Evolutionary conservation across 2,888 invertebrate species (phyloP).

Genomic region (Andrena trimmerana): DNA sequence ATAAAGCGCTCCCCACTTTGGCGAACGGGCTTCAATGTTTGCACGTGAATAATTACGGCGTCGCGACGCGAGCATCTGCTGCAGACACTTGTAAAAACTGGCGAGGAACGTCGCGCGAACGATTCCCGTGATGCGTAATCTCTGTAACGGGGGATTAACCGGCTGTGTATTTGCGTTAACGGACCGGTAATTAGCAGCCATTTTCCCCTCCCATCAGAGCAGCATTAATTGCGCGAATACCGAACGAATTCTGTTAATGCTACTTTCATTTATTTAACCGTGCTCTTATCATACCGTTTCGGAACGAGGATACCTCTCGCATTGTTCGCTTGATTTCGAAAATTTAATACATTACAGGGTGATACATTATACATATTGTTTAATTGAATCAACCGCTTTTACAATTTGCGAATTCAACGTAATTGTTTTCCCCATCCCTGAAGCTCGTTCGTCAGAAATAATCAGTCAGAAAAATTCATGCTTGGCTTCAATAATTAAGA

Average conservation of each 20-base stretch:
- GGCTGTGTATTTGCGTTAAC: slow-evolving; percentile 26
- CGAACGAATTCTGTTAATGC: not conserved
- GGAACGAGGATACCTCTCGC: not conserved
- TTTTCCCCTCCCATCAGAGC: not conserved
- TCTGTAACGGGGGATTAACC: slow-evolving; percentile 17
- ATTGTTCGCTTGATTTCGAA: not conserved
- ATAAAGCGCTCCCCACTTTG: slow-evolving; percentile 46
- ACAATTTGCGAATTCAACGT: not conserved
- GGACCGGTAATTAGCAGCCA: slow-evolving; percentile 33
- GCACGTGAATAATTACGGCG: slow-evolving; percentile 58
- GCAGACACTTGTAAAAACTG: slow-evolving; percentile 52
- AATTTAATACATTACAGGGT: not conserved
- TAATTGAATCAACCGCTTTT: not conserved
- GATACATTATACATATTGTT: not conserved
- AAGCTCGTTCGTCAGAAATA: too few relatives aligned
- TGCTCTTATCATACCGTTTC: not conserved
- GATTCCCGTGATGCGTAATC: slow-evolving; percentile 20
- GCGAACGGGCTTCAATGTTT: slow-evolving; percentile 38
- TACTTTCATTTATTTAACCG: slow-evolving; percentile 5
- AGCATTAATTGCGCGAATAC: not conserved
- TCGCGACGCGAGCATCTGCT: slow-evolving; percentile 39
- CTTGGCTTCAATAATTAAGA: not conserved
- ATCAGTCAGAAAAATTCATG: not conserved
- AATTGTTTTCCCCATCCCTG: not conserved
- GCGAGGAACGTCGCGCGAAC: slow-evolving; percentile 9